phyloP scores from a whole-genome alignment of 2,797 vertebrate genomes.

The Schizothorax lantsangensis region DNA sequence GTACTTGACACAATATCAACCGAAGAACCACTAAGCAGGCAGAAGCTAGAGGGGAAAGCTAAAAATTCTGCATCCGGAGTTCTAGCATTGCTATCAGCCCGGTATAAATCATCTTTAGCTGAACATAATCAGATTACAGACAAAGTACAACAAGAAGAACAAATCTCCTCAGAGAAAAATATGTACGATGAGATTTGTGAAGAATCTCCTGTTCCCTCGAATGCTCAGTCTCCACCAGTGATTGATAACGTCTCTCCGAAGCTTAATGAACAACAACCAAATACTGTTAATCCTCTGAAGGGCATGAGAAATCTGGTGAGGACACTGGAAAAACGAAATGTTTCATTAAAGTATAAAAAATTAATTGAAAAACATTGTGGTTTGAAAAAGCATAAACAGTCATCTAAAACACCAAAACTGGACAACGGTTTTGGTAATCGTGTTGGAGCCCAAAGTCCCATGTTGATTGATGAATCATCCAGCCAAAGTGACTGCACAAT shows the following conservation, averaged over 20 bases:
- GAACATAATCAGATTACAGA: not conserved
- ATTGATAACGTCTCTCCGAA: fast-evolving
- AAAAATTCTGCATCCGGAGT: slow-evolving; percentile 6
- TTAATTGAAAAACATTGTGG: not conserved
- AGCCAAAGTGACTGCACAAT: not conserved
- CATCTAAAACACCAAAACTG: not conserved
- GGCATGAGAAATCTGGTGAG: not conserved
- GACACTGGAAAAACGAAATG: not conserved
- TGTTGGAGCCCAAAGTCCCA: not conserved
- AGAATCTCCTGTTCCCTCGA: not conserved
- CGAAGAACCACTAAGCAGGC: not conserved
- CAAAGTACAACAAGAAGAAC: not conserved
- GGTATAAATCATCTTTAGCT: not conserved
- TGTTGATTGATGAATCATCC: not conserved
- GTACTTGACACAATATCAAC: not conserved
- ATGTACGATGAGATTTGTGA: not conserved
- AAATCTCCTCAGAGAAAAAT: not conserved
- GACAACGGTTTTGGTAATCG: not conserved
- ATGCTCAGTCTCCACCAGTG: not conserved
- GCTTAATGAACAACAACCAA: not conserved
- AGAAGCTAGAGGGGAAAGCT: not conserved
- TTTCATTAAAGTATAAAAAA: not conserved
- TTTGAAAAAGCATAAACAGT: not conserved
- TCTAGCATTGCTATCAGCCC: not conserved
- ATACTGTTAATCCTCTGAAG: not conserved